These are phyloP conservation scores for Dicaeum eximium DNA, from an alignment of 2,113 vertebrate genomes.

Conservation along the genomic window DNA sequence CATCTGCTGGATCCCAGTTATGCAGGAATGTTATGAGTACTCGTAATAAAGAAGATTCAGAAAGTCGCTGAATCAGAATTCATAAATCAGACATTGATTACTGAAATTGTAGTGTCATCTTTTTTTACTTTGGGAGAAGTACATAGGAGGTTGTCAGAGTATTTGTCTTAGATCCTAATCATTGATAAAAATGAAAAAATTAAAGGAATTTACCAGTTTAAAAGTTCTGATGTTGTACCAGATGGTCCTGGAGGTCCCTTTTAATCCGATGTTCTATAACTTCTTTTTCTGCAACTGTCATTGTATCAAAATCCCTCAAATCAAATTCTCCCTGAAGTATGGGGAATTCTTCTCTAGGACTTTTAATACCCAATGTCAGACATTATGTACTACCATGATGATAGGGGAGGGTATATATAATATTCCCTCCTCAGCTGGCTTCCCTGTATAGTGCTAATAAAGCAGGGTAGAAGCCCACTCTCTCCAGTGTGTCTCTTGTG, in stretches of 20 bases:
- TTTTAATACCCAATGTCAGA: background rate
- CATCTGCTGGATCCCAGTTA: background rate
- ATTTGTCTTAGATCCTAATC: background rate
- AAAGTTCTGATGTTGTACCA: background rate
- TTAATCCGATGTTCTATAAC: background rate
- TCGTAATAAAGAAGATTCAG: background rate
- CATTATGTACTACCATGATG: background rate
- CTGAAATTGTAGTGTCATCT: background rate
- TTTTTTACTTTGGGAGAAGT: background rate
- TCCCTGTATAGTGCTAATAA: background rate
- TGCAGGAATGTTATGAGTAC: accelerated
- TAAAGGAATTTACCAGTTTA: background rate
- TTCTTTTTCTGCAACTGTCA: background rate
- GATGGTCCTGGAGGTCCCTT: background rate
- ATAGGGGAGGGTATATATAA: background rate
- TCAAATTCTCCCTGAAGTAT: background rate
- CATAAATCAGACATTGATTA: background rate
- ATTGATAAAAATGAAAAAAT: background rate
- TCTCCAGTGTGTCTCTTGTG: background rate
- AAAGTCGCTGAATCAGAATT: background rate
- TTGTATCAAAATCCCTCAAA: background rate
- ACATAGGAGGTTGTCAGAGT: background rate
- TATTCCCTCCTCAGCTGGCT: background rate
- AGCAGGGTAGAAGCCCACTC: background rate
- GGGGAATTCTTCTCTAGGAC: background rate